Base-by-base conservation (phyloP, 2,113 vertebrate genomes). In the Agelaius phoeniceus region DNA sequence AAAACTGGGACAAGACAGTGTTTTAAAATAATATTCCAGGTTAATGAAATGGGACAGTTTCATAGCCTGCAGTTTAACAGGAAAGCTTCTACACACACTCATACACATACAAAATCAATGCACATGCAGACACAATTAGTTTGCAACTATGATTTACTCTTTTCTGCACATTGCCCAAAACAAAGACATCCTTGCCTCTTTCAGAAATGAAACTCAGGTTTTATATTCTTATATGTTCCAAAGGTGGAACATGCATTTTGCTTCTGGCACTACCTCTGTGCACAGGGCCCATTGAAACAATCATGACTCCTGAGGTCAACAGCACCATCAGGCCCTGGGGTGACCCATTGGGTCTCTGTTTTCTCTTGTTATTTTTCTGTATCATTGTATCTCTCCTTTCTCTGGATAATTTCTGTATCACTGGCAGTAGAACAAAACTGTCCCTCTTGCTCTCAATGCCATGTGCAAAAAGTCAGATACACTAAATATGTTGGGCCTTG, bases 291-390 rank as follows among this genome's bases (percentile, higher is more conserved):
- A 4, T 2, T 39, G 84, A 87, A 89, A 73, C 39, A 69, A 77
- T 7, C 0, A 1, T 11, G 24, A 62, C 5, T 52, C 9, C 65
- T 51, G n/a, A 78, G 59, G 43, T 66, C 69, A 84, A 13, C 15
- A 68, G 9, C 20, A 31, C 9, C 35, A 43, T 72, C 26, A 63
- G 44, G 23, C 44, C 49, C 27, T 6, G 11, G 27, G 15, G 9
- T 54, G 35, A 79, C 12, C 12, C 39, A 15, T 76, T 72, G 0
- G 0, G 6, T 27, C 3, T 5, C 23, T 72, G 35, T 39, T 49
- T 41, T 82, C 24, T 22, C 39, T 58, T 2, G 24, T 10, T 62
- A 13, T 74, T 61, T 49, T 63, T 71, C 52, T 67, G 31, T 37
- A 51, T 26, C 27, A 18, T 49, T 49, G 26, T 15, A 18, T 28